Percentiles rank a stretch among this genome's conserved stretches.
phyloP scores from a whole-genome alignment of 1,140 invertebrate genomes.

The Carcinoscorpius rotundicauda region DNA sequence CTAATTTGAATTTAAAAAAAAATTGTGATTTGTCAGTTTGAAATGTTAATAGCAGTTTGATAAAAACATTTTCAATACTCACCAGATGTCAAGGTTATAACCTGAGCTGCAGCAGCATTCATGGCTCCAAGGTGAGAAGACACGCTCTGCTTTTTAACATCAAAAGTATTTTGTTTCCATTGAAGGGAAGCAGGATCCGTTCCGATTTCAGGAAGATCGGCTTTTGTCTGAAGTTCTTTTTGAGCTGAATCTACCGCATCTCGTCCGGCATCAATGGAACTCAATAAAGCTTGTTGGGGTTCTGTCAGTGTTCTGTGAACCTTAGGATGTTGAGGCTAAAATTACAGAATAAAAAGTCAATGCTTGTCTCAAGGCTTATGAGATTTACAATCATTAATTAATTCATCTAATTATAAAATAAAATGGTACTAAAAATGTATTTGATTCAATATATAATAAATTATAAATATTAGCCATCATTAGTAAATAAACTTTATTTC shows the following conservation, averaged over 20 bases:
- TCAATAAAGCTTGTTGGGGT: constrained; percentile 78
- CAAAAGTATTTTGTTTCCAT: constrained; percentile 87
- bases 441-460: too few relatives aligned
- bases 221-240: constrained; percentile 53
- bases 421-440: too few relatives aligned
- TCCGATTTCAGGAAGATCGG: constrained; percentile 65
- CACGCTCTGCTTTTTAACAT: constrained; percentile 91
- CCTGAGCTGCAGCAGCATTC: constrained; percentile 96
- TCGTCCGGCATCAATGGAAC: constrained; percentile 74
- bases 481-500: too few relatives aligned
- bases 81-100: constrained; percentile 86
- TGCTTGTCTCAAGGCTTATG: too few relatives aligned
- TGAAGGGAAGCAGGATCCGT: constrained; percentile 69
- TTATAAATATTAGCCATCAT: too few relatives aligned
- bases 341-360: neutral
- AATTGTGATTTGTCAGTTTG: too few relatives aligned
- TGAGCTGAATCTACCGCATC: constrained; percentile 77
- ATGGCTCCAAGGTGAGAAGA: constrained; percentile 94
- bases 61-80: constrained; percentile 8
- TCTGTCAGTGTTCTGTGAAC: constrained; percentile 62
- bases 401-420: too few relatives aligned
- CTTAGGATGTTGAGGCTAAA: constrained; percentile 67
- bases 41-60: too few relatives aligned
- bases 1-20: too few relatives aligned
- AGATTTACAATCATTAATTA: too few relatives aligned